Evolutionary conservation across 2,888 invertebrate genomes (phyloP), one percentile per base, ranked within the genome.

Genomic region (Drosophila crucigera): DNA sequence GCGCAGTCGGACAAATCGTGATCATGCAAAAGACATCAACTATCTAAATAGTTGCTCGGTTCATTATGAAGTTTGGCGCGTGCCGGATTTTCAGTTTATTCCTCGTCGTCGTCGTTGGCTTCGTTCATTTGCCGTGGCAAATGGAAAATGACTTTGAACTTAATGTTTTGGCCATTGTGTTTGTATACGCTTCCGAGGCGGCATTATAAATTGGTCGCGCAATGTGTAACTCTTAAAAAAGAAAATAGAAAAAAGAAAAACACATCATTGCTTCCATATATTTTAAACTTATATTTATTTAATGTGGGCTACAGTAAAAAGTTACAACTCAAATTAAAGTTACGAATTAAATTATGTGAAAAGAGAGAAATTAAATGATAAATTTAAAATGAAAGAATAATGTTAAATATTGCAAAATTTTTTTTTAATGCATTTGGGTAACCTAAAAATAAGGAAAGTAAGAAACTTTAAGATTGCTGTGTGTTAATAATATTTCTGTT

Each of bases 91-190:
- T 60, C 58, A 37, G 54, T 49, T 79, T 70, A 59, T 68, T 66
- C 52, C 55, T 78, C 71, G 68, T 61, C 30, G 55, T 62, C 33
- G 55, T 56, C 39, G 70, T 60, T 37, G 37, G 37, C n/a, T 19
- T 33, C 39, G 68, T 25, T 62, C 67, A 39, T 68, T 63, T 39
- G 61, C 73, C 60, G 52, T 64, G 71, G 37, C 61, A 68, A 74
- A 66, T 74, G 85, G 63, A 72, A 87, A 91, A 88, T 91, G 87
- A 87, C 91, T 87, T 91, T 87, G 87, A 87, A 87, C 87, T 91
- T 89, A 91, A 90, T 91, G 90, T 84, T 73, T 77, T 73, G 50
- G 31, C 76, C 53, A 62, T 56, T 56, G 64, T 71, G 22, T 43
- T 31, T 43, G 22, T 19, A 55, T 55, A 25, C 58, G 16, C 58